These are phyloP conservation scores for Andricus grossulariae DNA, from an alignment of 1,140 invertebrate genomes.

Conservation along the genomic window DNA sequence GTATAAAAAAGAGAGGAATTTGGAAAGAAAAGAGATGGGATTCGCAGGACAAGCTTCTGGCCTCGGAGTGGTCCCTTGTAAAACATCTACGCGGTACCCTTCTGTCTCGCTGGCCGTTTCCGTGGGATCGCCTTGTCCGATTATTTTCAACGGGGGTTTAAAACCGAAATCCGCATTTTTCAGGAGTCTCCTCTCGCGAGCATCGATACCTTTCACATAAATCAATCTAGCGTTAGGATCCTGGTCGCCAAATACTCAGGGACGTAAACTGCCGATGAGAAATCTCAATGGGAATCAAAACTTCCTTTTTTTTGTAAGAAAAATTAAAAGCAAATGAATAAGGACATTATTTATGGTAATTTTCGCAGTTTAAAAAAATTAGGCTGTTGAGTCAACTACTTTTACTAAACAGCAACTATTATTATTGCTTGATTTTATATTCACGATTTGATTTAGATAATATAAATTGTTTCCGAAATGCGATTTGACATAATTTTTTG, in stretches of 20 bases:
- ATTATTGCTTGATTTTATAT: no score
- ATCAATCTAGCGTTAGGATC: slow-evolving; percentile 29
- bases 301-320: background rate
- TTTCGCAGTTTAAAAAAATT: background rate
- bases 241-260: background rate
- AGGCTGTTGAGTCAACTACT: background rate
- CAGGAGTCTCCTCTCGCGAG: slow-evolving; percentile 23
- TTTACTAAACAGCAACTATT: no score
- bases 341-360: background rate
- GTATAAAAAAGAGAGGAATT: slow-evolving; percentile 37
- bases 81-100: slow-evolving; percentile 62
- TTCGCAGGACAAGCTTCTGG: slow-evolving; percentile 62
- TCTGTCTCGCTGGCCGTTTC: slow-evolving; percentile 56
- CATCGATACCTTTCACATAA: slow-evolving; percentile 29
- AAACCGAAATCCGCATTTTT: slow-evolving; percentile 31
- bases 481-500: no score
- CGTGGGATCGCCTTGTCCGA: slow-evolving; percentile 51
- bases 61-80: slow-evolving; percentile 64
- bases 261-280: background rate
- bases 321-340: background rate
- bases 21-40: slow-evolving; percentile 42
- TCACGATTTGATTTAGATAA: no score
- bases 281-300: slow-evolving; percentile 20
- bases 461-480: no score
- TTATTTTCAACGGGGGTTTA: slow-evolving; percentile 24